A percentile compares a stretch with the other conserved stretches of the same genome.
phyloP scores from a whole-genome alignment of 2,113 vertebrate species.

The Chrysemys picta region DNA sequence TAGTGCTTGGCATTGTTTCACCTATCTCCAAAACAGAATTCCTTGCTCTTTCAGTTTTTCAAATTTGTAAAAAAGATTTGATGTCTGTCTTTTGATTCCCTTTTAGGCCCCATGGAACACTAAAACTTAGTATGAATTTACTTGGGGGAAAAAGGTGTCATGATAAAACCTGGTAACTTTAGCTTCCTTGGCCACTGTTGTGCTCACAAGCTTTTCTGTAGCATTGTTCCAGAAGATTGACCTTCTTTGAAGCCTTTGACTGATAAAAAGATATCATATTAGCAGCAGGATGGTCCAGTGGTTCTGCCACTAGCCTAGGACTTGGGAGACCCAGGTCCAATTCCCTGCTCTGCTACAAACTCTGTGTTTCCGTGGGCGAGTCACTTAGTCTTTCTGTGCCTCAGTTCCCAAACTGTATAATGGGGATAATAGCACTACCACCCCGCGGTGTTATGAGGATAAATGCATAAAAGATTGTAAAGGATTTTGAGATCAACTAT shows the following conservation, averaged over 20 bases:
- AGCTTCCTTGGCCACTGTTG: rapidly evolving
- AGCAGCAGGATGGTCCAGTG: too few species aligned
- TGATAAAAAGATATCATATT: background rate
- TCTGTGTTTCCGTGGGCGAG: too few species aligned
- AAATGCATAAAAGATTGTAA: too few species aligned
- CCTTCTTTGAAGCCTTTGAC: background rate
- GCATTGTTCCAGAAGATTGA: background rate
- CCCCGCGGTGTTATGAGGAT: too few species aligned
- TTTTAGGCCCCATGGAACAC: background rate
- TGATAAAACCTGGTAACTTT: background rate
- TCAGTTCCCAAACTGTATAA: too few species aligned
- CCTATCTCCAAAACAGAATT: slow-evolving; percentile 1
- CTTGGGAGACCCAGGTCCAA: too few species aligned
- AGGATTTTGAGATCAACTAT: too few species aligned
- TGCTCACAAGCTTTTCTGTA: background rate
- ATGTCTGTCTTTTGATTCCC: background rate
- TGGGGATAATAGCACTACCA: too few species aligned
- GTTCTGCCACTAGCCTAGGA: too few species aligned
- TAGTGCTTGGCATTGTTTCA: background rate
- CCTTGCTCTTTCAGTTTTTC: background rate
- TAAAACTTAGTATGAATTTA: background rate
- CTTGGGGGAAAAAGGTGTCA: background rate
- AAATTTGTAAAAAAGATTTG: background rate
- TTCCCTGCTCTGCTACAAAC: too few species aligned
- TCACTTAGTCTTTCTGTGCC: too few species aligned